phyloP scores from a whole-genome alignment of 2,888 invertebrate genomes.

The Polydesmus complanatus region DNA sequence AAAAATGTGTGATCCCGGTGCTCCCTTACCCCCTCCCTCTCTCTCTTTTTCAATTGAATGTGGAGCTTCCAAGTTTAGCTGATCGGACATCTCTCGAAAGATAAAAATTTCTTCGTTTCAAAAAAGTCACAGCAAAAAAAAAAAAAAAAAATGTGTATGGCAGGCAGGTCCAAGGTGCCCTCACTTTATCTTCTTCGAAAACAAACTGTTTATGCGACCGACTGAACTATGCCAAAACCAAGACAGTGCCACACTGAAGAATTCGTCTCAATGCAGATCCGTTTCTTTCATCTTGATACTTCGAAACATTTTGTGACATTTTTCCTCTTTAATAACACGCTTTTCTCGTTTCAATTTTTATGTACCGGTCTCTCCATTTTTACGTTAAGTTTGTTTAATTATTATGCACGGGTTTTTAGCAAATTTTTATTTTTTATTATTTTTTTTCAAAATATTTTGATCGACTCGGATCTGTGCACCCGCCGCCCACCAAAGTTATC shows the following conservation, averaged over 20 bases:
- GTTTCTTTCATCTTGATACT: neutral
- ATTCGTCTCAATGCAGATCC: neutral
- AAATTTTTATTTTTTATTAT: neutral
- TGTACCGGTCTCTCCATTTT: neutral
- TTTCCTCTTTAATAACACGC: neutral
- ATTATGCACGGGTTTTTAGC: neutral
- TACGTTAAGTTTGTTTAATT: too few species aligned
- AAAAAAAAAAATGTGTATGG: too few species aligned
- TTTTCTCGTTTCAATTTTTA: neutral
- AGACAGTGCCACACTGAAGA: neutral
- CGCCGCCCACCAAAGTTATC: neutral
- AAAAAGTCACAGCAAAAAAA: neutral
- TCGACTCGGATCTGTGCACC: neutral
- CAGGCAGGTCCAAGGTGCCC: neutral
- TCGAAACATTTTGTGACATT: neutral
- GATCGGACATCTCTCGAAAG: neutral
- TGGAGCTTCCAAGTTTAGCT: neutral
- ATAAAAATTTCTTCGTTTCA: neutral
- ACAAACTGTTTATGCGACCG: neutral
- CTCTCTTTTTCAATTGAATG: too few species aligned
- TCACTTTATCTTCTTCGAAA: neutral
- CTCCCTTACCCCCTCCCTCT: too few species aligned
- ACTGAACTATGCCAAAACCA: neutral
- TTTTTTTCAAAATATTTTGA: neutral
- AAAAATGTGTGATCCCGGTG: too few species aligned